Evolutionary conservation across 2,797 vertebrate genomes (phyloP).

Genomic region (Eulemur albifrons): DNA sequence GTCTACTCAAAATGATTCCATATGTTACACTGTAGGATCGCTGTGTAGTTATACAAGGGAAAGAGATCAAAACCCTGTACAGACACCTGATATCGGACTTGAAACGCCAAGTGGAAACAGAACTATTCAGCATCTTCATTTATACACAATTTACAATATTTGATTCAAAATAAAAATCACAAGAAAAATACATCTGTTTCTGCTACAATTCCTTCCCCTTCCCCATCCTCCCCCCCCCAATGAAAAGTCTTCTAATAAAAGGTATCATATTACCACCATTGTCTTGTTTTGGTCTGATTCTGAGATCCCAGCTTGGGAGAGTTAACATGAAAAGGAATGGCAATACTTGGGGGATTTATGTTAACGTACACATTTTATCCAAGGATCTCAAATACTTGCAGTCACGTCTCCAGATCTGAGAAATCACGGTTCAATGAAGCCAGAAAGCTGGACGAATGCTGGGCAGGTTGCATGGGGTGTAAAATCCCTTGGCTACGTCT

Average conservation of each 20-base stretch:
- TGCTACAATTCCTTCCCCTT: conserved; percentile 80
- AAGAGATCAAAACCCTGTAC: conserved; percentile 78
- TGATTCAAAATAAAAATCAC: conserved; percentile 82
- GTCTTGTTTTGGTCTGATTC: conserved; percentile 80
- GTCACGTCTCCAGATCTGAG: conserved; percentile 76
- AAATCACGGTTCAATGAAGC: conserved; percentile 69
- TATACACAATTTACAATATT: conserved; percentile 85
- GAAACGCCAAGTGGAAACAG: conserved; percentile 80
- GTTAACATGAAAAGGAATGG: conserved; percentile 71
- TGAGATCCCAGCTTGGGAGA: conserved; percentile 62
- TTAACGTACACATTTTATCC: conserved; percentile 64
- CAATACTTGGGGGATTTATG: conserved; percentile 64
- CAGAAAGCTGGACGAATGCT: conserved; percentile 72
- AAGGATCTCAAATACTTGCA: conserved; percentile 72
- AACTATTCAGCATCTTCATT: conserved; percentile 80
- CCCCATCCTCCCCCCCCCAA: conserved; percentile 48
- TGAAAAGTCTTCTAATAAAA: conserved; percentile 80
- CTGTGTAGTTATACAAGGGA: conserved; percentile 75
- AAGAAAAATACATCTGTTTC: conserved; percentile 82
- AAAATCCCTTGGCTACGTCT: conserved; percentile 73
- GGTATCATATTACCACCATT: conserved; percentile 73
- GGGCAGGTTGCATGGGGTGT: conserved; percentile 62
- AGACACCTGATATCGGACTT: conserved; percentile 81
- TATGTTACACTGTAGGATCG: conserved; percentile 74
- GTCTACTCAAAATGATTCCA: conserved; percentile 74